Base-by-base conservation (phyloP, 2,113 vertebrate genomes). In the Channa argus region DNA sequence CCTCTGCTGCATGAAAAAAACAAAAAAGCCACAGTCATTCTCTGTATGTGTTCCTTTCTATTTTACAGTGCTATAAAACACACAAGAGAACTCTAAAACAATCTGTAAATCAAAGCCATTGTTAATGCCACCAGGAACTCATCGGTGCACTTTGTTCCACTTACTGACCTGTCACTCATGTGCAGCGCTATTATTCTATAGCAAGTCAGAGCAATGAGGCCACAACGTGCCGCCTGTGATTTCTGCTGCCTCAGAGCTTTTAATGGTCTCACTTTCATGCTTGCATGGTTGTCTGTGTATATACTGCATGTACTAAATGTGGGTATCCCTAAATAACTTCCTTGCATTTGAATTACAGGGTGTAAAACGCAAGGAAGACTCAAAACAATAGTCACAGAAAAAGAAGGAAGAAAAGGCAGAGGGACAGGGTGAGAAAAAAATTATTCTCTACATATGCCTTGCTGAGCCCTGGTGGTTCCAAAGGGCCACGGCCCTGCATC, bases 201-300 rank as follows among this genome's bases (percentile, higher is more conserved):
- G 83, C 66, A 64, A 80, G 80, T 74, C 83, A 49, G 80, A 72
- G 68, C 79, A 86, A 70, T 71, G 88, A 88, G 88, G 85, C 89
- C 84, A 89, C 82, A 88, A 86, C 86, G 86, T 78, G 65, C 83
- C 56, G 66, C 87, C 86, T 80, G 83, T 77, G 56, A 66, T 77
- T 91, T 92, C 76, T 88, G 91, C 88, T 90, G 89, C 85, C 81
- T 93, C 84, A 63, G 86, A 82, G 83, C 76, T 90, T 92, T 91
- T 78, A 83, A 67, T 85, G 73, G 72, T 67, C 77, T 77, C 53
- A 59, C 64, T 84, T 79, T 80, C 74, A 65, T 73, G 46, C 66
- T 43, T 47, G 61, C 72, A 53, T 67, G n/a, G 62, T 54, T 13
- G 74, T 83, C 67, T 75, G 63, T 74, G 58, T 68, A 58, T 50